A percentile compares a stretch with the other conserved stretches of the same genome.
These are phyloP conservation scores for Alloplasta piceator DNA, from an alignment of 2,888 invertebrate genomes.

Conservation along the genomic window DNA sequence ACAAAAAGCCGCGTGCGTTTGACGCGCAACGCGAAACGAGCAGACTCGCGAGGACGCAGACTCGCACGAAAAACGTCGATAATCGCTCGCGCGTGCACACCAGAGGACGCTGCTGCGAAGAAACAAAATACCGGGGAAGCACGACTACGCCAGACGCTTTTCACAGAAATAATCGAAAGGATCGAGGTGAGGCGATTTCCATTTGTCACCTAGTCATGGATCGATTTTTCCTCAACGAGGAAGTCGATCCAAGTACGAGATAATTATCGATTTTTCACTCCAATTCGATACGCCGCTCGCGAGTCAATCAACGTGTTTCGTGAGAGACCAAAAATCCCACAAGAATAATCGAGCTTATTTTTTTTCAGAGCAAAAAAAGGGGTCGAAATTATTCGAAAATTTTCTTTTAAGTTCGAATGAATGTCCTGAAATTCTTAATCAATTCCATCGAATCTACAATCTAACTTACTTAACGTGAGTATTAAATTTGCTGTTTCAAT, in stretches of 20 bases:
- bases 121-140: conserved; percentile 63
- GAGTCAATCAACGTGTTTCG: neutral
- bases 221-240: conserved; percentile 44
- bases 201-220: conserved; percentile 48
- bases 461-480: too few species aligned
- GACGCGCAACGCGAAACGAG: conserved; percentile 66
- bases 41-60: conserved; percentile 79
- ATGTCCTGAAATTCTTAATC: too few species aligned
- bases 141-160: conserved; percentile 45
- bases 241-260: conserved; percentile 38
- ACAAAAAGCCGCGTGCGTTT: conserved; percentile 40
- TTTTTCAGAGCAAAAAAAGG: neutral
- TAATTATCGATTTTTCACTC: conserved; percentile 27
- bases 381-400: too few species aligned
- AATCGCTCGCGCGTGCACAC: conserved; percentile 73
- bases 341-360: conserved; percentile 14
- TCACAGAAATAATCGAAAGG: conserved; percentile 34
- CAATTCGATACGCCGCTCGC: conserved; percentile 31
- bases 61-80: conserved; percentile 80
- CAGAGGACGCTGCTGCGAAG: conserved; percentile 48
- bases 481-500: too few species aligned
- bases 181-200: conserved; percentile 60
- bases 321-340: conserved; percentile 21
- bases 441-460: too few species aligned
- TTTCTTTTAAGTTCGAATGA: too few species aligned